A percentile compares a stretch with the other conserved stretches of the same genome.
Evolutionary conservation across 2,113 vertebrate species (phyloP).

Genomic region (Pollachius pollachius): DNA sequence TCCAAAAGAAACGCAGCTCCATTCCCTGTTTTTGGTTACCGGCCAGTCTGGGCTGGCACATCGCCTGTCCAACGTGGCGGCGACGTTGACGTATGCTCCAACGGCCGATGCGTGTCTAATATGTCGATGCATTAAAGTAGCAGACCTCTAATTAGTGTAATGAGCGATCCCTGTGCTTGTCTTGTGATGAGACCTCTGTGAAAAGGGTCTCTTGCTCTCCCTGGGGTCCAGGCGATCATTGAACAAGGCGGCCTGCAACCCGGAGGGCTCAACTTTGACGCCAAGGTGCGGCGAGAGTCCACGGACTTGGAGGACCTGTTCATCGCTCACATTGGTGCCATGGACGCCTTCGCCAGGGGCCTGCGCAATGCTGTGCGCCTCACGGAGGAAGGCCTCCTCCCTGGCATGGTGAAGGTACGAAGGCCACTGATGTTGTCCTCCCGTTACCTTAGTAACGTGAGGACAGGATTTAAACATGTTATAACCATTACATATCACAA

Average conservation of each 20-base stretch:
- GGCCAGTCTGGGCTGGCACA: too few species aligned
- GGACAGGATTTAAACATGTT: not conserved
- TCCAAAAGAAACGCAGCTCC: too few species aligned
- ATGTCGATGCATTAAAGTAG: too few species aligned
- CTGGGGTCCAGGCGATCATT: slow-evolving; percentile 49
- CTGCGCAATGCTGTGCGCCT: slow-evolving; percentile 61
- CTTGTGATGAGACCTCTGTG: not conserved
- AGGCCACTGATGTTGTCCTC: not conserved
- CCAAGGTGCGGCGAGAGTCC: slow-evolving; percentile 65
- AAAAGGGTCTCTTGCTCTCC: not conserved
- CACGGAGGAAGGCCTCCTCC: slow-evolving; percentile 56
- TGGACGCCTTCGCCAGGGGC: slow-evolving; percentile 68
- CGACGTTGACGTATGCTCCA: too few species aligned
- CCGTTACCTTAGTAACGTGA: not conserved
- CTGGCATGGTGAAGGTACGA: slow-evolving; percentile 56
- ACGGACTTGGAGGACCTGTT: slow-evolving; percentile 67
- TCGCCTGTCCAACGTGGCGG: too few species aligned
- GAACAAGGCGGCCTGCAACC: slow-evolving; percentile 69
- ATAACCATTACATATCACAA: not conserved
- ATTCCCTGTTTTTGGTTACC: too few species aligned
- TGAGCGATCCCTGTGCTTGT: too few species aligned
- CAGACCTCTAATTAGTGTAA: too few species aligned
- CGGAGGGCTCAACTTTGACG: slow-evolving; percentile 68
- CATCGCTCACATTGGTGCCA: slow-evolving; percentile 66
- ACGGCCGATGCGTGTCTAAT: too few species aligned